phyloP scores from a whole-genome alignment of 2,113 vertebrate genomes.

The Albula glossodonta region DNA sequence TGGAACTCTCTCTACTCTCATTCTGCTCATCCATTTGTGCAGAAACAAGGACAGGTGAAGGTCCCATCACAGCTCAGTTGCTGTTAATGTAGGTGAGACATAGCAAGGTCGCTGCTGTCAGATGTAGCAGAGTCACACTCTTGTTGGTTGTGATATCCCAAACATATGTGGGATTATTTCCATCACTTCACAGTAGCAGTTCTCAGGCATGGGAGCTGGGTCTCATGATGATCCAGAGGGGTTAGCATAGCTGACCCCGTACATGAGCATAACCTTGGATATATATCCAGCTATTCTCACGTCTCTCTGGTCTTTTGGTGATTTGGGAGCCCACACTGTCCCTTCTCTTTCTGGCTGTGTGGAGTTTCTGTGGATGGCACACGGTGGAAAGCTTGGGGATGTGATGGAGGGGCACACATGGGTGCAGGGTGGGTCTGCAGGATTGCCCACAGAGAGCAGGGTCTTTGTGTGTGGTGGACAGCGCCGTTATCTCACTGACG shows the following conservation, averaged over 20 bases:
- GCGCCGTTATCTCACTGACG: slow-evolving; percentile 21
- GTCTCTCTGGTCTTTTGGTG: neutral
- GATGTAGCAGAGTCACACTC: neutral
- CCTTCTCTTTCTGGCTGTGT: no score
- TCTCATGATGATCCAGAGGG: neutral
- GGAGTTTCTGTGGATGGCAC: neutral
- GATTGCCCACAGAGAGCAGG: neutral
- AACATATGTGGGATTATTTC: neutral
- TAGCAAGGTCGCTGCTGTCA: neutral
- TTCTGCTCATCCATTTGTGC: neutral
- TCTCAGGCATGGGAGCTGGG: neutral
- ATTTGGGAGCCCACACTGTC: neutral
- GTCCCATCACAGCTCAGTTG: neutral
- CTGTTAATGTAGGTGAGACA: neutral
- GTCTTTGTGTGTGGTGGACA: slow-evolving; percentile 17
- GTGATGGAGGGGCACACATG: neutral
- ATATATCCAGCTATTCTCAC: neutral
- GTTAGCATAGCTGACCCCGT: neutral
- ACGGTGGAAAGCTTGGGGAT: neutral
- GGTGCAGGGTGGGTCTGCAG: neutral
- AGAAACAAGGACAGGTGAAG: neutral
- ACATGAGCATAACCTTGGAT: neutral
- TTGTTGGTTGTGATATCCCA: neutral
- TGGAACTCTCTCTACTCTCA: neutral
- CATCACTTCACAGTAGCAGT: no score